These are phyloP conservation scores for Coleophora deauratella DNA, from an alignment of 2,888 invertebrate species.

Conservation along the genomic window DNA sequence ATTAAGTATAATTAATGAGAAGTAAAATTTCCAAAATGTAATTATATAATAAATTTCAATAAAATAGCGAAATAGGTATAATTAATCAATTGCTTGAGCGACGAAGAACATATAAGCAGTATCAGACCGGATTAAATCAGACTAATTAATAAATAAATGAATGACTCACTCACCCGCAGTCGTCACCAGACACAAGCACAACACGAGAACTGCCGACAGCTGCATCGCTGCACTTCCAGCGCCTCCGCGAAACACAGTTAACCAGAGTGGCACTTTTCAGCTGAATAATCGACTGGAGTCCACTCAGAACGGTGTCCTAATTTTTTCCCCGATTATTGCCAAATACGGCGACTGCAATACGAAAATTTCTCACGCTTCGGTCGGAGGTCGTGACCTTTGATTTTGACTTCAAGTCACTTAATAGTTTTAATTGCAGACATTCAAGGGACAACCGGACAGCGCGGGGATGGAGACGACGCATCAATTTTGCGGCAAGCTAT, in stretches of 20 bases:
- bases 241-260: slow-evolving; percentile 2
- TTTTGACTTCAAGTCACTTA: slow-evolving; percentile 3
- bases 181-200: slow-evolving; percentile 17
- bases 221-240: not conserved
- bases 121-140: too few relatives aligned
- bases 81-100: too few relatives aligned
- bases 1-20: too few relatives aligned
- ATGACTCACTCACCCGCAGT: slow-evolving; percentile 27
- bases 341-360: slow-evolving; percentile 34
- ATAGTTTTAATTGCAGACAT: slow-evolving; percentile 4
- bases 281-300: slow-evolving; percentile 22
- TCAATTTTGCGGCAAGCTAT: too few relatives aligned
- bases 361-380: slow-evolving; percentile 50
- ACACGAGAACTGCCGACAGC: too few relatives aligned
- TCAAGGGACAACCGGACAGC: too few relatives aligned
- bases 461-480: too few relatives aligned
- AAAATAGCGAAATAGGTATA: too few relatives aligned
- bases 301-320: slow-evolving; percentile 30
- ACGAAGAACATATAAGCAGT: too few relatives aligned
- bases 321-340: slow-evolving; percentile 29
- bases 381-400: slow-evolving; percentile 53
- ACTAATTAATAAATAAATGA: too few relatives aligned
- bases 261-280: slow-evolving; percentile 5
- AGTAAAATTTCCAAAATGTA: too few relatives aligned
- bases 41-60: too few relatives aligned